A percentile compares a stretch with the other conserved stretches of the same genome.
Conservation (phyloP, 2,888 invertebrate genomes). For the Busseola fusca region DNA sequence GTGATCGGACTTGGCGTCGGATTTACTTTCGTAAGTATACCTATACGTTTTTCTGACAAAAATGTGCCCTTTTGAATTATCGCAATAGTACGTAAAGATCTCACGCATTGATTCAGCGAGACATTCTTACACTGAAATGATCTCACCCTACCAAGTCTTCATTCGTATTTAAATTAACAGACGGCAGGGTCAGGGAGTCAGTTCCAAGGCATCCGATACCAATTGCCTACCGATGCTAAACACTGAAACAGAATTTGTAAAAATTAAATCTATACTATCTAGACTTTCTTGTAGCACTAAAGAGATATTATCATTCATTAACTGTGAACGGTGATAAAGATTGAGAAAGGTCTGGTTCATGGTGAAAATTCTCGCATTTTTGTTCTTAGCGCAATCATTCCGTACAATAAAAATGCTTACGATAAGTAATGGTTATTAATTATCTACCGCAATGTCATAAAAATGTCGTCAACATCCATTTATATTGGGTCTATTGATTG, state of each 20-base stretch:
- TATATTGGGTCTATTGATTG: constrained; percentile 21
- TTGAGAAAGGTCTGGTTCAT: not conserved
- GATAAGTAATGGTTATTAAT: constrained; percentile 14
- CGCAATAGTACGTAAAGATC: not conserved
- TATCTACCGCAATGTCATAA: constrained; percentile 10
- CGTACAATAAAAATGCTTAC: not conserved
- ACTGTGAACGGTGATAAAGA: not conserved
- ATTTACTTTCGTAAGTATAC: constrained; percentile 91
- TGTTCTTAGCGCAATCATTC: not conserved
- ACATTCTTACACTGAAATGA: constrained; percentile 27
- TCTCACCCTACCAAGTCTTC: constrained; percentile 18
- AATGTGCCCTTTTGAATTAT: not conserved
- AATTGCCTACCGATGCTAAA: constrained; percentile 39
- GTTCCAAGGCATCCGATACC: constrained; percentile 35
- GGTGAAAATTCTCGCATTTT: not conserved
- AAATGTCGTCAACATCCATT: constrained; percentile 25
- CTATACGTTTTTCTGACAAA: not conserved
- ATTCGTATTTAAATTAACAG: constrained; percentile 39
- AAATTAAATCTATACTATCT: constrained; percentile 1
- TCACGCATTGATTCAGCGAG: not conserved
- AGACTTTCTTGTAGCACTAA: constrained; percentile 10
- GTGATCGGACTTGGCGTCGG: constrained; percentile 92
- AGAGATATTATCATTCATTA: not conserved
- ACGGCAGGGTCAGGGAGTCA: constrained; percentile 43
- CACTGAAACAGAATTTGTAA: constrained; percentile 16